Conservation (phyloP, 2,888 invertebrate genomes). For the Zonitis immaculata region DNA sequence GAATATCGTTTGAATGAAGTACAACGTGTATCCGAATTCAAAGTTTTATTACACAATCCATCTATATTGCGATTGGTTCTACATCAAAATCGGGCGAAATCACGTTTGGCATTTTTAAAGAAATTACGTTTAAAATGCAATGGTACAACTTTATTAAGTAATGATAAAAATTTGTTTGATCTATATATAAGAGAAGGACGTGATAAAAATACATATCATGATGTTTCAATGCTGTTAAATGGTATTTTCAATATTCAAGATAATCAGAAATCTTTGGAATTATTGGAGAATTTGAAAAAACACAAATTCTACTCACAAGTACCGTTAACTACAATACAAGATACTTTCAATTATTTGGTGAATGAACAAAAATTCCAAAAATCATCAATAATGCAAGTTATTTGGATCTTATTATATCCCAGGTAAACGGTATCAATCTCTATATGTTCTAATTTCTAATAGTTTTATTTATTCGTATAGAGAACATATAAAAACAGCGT, state of each 20-base stretch:
- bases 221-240: slow-evolving; percentile 47
- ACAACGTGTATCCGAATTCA: slow-evolving; percentile 56
- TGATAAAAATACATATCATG: slow-evolving; percentile 51
- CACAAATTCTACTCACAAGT: slow-evolving; percentile 65
- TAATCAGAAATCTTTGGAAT: slow-evolving; percentile 13
- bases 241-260: slow-evolving; percentile 40
- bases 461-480: slow-evolving; percentile 36
- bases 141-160: slow-evolving; percentile 48
- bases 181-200: slow-evolving; percentile 52
- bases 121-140: slow-evolving; percentile 50
- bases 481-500: slow-evolving; percentile 35
- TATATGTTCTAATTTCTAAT: slow-evolving; percentile 20
- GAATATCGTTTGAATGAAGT: slow-evolving; percentile 55
- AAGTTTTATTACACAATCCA: slow-evolving; percentile 57
- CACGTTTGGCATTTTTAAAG: slow-evolving; percentile 52
- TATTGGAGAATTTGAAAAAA: slow-evolving; percentile 48
- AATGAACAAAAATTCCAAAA: slow-evolving; percentile 49
- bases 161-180: slow-evolving; percentile 37
- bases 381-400: slow-evolving; percentile 56
- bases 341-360: slow-evolving; percentile 55
- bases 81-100: slow-evolving; percentile 49
- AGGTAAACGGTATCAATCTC: slow-evolving; percentile 49
- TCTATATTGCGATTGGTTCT: slow-evolving; percentile 53
- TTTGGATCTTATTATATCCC: slow-evolving; percentile 66
- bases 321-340: slow-evolving; percentile 56